A percentile compares a stretch with the other conserved stretches of the same genome.
phyloP scores from a whole-genome alignment of 1,140 invertebrate species.

The Ceratosolen solmsi region DNA sequence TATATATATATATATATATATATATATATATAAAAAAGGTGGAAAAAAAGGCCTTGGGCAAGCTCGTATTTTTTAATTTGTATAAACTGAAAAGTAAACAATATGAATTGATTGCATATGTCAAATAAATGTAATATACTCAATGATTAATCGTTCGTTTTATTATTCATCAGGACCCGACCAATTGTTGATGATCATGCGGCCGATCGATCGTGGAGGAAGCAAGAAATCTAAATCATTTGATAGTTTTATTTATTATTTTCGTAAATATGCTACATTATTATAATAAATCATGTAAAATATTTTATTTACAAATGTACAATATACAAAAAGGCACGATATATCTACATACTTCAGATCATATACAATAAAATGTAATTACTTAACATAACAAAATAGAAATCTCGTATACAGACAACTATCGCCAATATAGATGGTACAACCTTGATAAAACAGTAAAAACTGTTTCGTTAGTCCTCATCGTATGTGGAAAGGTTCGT shows the following conservation, averaged over 20 bases:
- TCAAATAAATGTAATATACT: conserved; percentile 55
- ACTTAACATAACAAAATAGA: conserved; percentile 66
- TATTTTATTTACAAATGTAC: conserved; percentile 73
- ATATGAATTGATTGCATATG: conserved; percentile 31
- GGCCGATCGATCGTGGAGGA: background rate
- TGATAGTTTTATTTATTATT: conserved; percentile 61
- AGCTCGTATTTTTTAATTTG: conserved; percentile 57
- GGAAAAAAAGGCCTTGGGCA: conserved; percentile 50
- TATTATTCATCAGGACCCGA: conserved; percentile 47
- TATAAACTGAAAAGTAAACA: conserved; percentile 39
- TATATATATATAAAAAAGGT: no score
- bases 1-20: no score
- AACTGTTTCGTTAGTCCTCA: conserved; percentile 25
- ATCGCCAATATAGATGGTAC: conserved; percentile 50
- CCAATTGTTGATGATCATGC: background rate
- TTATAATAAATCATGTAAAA: conserved; percentile 67
- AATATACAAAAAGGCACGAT: conserved; percentile 73
- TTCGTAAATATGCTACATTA: conserved; percentile 61
- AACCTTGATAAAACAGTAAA: conserved; percentile 35
- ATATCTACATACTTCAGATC: conserved; percentile 71
- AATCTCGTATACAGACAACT: conserved; percentile 60
- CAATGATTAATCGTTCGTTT: conserved; percentile 34
- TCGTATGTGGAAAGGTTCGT: background rate
- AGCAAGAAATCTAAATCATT: background rate
- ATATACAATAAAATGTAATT: conserved; percentile 70